Percentiles rank a stretch among this genome's conserved stretches.
These are phyloP conservation scores for Lates calcarifer DNA, from an alignment of 2,113 vertebrate species.

Conservation along the genomic window DNA sequence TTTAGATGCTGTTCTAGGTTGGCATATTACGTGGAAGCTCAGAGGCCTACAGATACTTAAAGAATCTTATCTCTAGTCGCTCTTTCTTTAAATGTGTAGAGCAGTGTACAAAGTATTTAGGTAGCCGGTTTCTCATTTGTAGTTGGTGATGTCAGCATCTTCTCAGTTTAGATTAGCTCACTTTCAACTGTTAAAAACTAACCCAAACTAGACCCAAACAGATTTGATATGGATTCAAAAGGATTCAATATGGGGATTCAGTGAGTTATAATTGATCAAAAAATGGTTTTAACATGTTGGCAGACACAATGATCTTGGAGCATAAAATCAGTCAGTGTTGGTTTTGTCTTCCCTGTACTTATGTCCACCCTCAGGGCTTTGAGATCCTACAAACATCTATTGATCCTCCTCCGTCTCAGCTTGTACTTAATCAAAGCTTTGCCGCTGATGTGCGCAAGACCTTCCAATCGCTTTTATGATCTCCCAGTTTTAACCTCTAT, in stretches of 20 bases:
- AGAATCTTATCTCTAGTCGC: background rate
- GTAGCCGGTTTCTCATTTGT: background rate
- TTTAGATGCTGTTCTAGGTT: background rate
- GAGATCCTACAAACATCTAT: constrained; percentile 50
- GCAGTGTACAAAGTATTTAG: background rate
- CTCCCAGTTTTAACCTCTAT: constrained; percentile 57
- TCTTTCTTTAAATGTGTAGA: background rate
- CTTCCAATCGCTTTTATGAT: constrained; percentile 68
- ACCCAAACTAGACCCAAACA: background rate
- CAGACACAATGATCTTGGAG: background rate
- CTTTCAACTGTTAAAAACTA: background rate
- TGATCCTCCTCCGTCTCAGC: constrained; percentile 52
- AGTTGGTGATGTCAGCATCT: background rate
- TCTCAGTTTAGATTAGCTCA: background rate
- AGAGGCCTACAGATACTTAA: background rate
- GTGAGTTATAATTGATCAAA: background rate
- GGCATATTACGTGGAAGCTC: background rate
- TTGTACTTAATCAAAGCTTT: constrained; percentile 66
- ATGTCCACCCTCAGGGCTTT: constrained; percentile 30
- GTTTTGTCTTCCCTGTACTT: background rate
- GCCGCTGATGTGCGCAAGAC: constrained; percentile 32
- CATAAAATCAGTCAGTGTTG: background rate
- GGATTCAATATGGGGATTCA: background rate
- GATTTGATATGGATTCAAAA: background rate
- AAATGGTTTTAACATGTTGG: background rate